A percentile compares a stretch with the other conserved stretches of the same genome.
Conservation (phyloP, 2,113 vertebrate species). For the Capricornis sumatraensis region DNA sequence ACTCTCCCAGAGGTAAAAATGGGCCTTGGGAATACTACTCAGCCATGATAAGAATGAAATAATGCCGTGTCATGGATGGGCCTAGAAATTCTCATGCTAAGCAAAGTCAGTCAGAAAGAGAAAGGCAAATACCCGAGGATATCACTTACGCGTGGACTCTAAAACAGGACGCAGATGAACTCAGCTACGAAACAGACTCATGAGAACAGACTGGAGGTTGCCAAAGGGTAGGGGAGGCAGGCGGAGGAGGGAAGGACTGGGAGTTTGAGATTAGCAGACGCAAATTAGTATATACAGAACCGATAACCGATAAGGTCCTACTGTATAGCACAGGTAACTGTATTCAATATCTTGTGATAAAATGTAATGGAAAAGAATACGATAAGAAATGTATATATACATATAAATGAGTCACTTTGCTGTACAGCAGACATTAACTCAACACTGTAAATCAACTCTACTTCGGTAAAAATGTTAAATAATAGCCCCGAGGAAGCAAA, state of each 20-base stretch:
- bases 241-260: background rate
- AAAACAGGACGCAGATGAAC: background rate
- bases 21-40: background rate
- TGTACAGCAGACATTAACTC: background rate
- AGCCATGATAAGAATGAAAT: background rate
- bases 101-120: background rate
- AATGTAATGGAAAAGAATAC: background rate
- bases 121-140: background rate
- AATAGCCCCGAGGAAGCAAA: background rate
- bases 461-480: background rate
- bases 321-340: background rate
- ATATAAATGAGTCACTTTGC: background rate
- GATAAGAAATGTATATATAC: background rate
- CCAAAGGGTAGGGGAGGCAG: background rate
- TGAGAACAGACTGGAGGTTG: background rate
- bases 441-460: background rate
- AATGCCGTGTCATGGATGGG: background rate
- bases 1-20: background rate
- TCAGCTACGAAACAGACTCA: background rate
- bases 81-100: background rate
- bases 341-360: background rate
- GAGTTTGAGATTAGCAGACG: background rate
- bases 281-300: background rate
- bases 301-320: background rate
- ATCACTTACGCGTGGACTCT: background rate